Evolutionary conservation across 2,797 vertebrate species (phyloP).

Genomic region (Crocodylus rhombifer): DNA sequence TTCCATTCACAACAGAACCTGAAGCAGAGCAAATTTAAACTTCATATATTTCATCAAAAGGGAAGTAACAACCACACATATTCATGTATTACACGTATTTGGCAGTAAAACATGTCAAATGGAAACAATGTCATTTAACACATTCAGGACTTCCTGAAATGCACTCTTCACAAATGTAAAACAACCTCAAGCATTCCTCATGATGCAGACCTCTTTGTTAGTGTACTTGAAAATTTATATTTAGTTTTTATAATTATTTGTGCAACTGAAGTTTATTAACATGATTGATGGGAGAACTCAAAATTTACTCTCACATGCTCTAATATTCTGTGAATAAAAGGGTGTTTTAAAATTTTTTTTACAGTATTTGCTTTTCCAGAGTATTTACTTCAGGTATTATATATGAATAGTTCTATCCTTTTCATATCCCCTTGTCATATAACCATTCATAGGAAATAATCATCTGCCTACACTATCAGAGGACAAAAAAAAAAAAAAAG

Average conservation of each 20-base stretch:
- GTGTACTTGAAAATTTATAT: conserved; percentile 12
- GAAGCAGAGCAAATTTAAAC: conserved; percentile 64
- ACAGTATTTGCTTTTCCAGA: background rate
- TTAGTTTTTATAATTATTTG: conserved; percentile 55
- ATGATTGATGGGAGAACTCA: conserved; percentile 47
- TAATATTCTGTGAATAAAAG: conserved; percentile 7
- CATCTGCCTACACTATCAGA: conserved; percentile 4
- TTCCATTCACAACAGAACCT: conserved; percentile 73
- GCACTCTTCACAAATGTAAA: conserved; percentile 41
- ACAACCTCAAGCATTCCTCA: conserved; percentile 27
- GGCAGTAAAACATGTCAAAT: conserved; percentile 55
- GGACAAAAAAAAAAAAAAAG: conserved; percentile 32
- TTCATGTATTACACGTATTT: conserved; percentile 72
- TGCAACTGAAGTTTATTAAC: conserved; percentile 56
- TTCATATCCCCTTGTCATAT: conserved; percentile 64
- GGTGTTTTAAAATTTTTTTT: background rate
- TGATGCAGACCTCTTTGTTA: conserved; percentile 34
- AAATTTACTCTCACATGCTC: background rate
- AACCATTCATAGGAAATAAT: conserved; percentile 49
- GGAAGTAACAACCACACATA: conserved; percentile 66
- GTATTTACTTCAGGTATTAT: background rate
- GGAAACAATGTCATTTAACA: conserved; percentile 65
- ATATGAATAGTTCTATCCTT: conserved; percentile 32
- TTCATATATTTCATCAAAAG: conserved; percentile 41
- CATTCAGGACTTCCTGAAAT: conserved; percentile 54